These are phyloP conservation scores for Rousettus madagascariensis DNA, from an alignment of 2,797 vertebrate genomes.

Conservation along the genomic window DNA sequence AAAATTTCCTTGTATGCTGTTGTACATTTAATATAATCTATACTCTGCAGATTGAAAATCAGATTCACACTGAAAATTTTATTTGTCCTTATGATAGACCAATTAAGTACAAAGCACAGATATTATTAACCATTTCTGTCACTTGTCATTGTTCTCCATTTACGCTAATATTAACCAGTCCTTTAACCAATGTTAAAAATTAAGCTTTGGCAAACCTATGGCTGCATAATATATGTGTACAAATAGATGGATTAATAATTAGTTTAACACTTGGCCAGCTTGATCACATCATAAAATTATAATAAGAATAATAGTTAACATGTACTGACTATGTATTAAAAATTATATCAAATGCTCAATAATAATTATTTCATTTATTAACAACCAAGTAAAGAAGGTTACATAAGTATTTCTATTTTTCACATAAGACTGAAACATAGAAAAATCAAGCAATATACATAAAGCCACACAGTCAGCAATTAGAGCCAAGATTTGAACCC, in stretches of 20 bases:
- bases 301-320: not conserved
- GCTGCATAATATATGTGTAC: accelerated
- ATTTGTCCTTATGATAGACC: not conserved
- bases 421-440: not conserved
- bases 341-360: not conserved
- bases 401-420: not conserved
- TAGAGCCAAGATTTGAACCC: not conserved
- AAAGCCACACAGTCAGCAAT: not conserved
- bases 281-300: not conserved
- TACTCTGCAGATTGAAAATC: not conserved
- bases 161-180: not conserved
- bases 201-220: not conserved
- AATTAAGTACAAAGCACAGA: not conserved
- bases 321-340: not conserved
- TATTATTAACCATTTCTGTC: not conserved
- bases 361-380: not conserved
- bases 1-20: not conserved
- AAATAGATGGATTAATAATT: not conserved
- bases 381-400: not conserved
- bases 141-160: not conserved
- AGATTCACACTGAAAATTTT: not conserved
- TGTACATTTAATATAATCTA: not conserved
- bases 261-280: not conserved
- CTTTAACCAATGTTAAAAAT: not conserved
- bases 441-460: conserved; percentile 1